These are phyloP conservation scores for Notolabrus celidotus DNA, from an alignment of 2,797 vertebrate genomes.

Conservation along the genomic window DNA sequence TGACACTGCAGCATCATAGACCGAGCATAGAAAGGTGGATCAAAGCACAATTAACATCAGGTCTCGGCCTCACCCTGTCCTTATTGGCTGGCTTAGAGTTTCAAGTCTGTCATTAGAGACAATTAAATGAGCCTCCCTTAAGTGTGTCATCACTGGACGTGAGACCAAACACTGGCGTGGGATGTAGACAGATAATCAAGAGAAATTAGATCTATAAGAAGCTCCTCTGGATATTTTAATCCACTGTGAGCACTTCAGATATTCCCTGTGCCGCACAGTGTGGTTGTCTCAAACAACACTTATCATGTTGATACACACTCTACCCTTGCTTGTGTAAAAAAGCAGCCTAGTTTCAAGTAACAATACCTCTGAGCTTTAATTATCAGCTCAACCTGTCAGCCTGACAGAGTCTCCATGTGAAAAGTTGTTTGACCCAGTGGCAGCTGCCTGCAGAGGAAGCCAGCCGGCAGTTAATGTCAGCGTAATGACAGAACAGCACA, in stretches of 20 bases:
- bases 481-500: slow-evolving; percentile 30
- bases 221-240: slow-evolving; percentile 52
- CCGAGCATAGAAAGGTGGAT: slow-evolving; percentile 45
- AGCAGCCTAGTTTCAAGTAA: slow-evolving; percentile 60
- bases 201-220: slow-evolving; percentile 51
- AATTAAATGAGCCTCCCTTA: slow-evolving; percentile 42
- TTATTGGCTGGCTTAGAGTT: slow-evolving; percentile 52
- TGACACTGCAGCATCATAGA: slow-evolving; percentile 29
- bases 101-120: slow-evolving; percentile 50
- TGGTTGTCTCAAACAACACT: slow-evolving; percentile 20
- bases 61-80: slow-evolving; percentile 35
- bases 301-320: slow-evolving; percentile 57
- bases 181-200: slow-evolving; percentile 59
- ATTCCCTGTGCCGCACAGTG: slow-evolving; percentile 21
- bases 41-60: slow-evolving; percentile 55
- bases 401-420: slow-evolving; percentile 57
- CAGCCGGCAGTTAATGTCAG: slow-evolving; percentile 40
- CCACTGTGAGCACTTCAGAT: slow-evolving; percentile 29
- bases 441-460: slow-evolving; percentile 43
- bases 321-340: slow-evolving; percentile 26
- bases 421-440: slow-evolving; percentile 60
- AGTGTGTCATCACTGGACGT: slow-evolving; percentile 40
- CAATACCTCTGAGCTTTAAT: slow-evolving; percentile 71
- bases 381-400: slow-evolving; percentile 63
- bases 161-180: slow-evolving; percentile 6